Base-by-base conservation (phyloP, 1,140 invertebrate genomes). In the Drosophila simulans region DNA sequence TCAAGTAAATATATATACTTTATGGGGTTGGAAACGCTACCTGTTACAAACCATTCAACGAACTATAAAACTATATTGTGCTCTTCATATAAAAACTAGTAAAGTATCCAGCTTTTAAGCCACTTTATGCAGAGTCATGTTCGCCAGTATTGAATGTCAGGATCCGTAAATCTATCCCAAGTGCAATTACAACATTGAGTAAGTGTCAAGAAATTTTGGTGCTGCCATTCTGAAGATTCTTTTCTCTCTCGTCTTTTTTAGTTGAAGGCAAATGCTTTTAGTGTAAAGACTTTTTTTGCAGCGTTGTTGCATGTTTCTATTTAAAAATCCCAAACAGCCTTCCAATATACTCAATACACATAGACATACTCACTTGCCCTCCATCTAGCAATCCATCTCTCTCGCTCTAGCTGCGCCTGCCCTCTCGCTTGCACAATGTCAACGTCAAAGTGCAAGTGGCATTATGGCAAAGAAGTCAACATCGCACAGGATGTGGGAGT, bases 381-480 rank as follows among this genome's bases (percentile, higher is more conserved):
- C 43, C 20, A 43, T 65, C 46, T 35, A 35, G 40, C 57, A 22
- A 46, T 27, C 25, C 22, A 51, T 65, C 34, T 48, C 52, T 49
- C 68, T 53, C 58, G 20, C 43, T 55, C 22, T 40, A 15, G 27
- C 43, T 25, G 43, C 63, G 3, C 20, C 22, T 56, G 40, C 49
- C 46, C 35, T 46, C 64, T 54, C 70, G 54, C 66, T 45, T 35
- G 45, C 77, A 77, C 77, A 84, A 77, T 84, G 81, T 84, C 80
- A 84, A 84, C 81, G 81, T 85, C 81, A 85, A 85, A 85, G 81
- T 85, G 81, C 81, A 85, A 85, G 81, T 84, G 80, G 80, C 80
- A 84, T 84, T 84, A 84, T 84, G 54, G 80, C 57, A 84, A 84
- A 84, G 76, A 51, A 84, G 80, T 80, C 80, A 77, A 69, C 80